Evolutionary conservation across 2,888 invertebrate species (phyloP).

Genomic region (Zhengitettix transpicula): DNA sequence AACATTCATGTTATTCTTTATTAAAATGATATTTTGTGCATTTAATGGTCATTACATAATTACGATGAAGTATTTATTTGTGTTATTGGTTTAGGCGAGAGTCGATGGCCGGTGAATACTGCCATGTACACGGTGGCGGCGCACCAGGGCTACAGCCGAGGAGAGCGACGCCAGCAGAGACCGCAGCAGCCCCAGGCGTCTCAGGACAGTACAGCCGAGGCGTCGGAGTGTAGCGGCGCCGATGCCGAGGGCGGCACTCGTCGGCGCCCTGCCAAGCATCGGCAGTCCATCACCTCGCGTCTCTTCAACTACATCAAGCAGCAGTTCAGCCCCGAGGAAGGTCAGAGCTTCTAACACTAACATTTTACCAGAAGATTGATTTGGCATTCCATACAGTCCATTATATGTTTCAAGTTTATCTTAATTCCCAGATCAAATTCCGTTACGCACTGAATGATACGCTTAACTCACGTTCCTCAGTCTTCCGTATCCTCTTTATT

Average conservation of each 20-base stretch:
- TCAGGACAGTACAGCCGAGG: background rate
- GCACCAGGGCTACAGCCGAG: constrained; percentile 3
- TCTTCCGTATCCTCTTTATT: too few species aligned
- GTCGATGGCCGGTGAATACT: constrained; percentile 3
- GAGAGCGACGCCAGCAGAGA: constrained; percentile 11
- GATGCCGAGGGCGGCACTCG: constrained; percentile 4
- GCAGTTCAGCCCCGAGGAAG: constrained; percentile 18
- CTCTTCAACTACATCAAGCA: constrained; percentile 19
- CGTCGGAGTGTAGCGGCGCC: background rate
- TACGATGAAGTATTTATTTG: background rate
- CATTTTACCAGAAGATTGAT: too few species aligned
- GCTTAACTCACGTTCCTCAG: too few species aligned
- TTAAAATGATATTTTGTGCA: too few species aligned
- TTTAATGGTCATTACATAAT: too few species aligned
- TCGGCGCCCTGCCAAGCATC: constrained; percentile 11
- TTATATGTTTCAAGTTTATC: too few species aligned
- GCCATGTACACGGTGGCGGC: constrained; percentile 19
- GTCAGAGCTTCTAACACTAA: constrained; percentile 8
- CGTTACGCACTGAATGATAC: too few species aligned
- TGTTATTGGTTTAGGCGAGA: background rate
- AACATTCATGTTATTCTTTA: too few species aligned
- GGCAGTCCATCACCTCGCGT: constrained; percentile 17
- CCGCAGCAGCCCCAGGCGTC: constrained; percentile 4
- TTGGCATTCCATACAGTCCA: too few species aligned
- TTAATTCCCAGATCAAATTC: too few species aligned